Percentiles rank a stretch among this genome's conserved stretches.
Evolutionary conservation across 1,140 invertebrate genomes (phyloP).

Genomic region (Drosophila neocordata): DNA sequence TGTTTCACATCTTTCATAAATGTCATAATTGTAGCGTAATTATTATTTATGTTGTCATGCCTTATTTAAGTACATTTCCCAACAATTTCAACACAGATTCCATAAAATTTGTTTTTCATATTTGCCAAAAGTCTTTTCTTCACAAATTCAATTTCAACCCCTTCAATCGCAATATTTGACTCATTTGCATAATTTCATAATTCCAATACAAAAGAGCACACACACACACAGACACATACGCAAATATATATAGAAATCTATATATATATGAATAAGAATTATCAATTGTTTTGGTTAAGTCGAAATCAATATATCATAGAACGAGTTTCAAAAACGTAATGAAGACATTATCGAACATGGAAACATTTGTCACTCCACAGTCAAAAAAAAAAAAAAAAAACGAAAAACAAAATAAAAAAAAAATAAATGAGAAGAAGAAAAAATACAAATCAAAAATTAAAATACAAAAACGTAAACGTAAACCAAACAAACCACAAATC

Average conservation of each 20-base stretch:
- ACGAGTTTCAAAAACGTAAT: conserved; percentile 70
- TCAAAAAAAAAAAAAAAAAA: background rate
- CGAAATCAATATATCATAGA: conserved; percentile 45
- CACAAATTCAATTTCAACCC: conserved; percentile 44
- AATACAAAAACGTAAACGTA: background rate
- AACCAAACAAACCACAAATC: conserved; percentile 62
- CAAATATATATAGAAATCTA: background rate
- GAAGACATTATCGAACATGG: conserved; percentile 63
- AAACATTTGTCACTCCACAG: conserved; percentile 58
- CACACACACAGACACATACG: background rate
- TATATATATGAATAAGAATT: conserved; percentile 2
- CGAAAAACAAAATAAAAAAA: background rate
- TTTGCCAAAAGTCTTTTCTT: conserved; percentile 67
- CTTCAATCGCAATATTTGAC: conserved; percentile 49
- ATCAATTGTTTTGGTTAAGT: conserved; percentile 63
- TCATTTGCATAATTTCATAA: conserved; percentile 79
- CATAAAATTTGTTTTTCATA: conserved; percentile 41
- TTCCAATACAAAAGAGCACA: conserved; percentile 62
- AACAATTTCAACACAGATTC: background rate
- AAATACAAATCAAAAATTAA: conserved; percentile 42
- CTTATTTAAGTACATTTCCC: conserved; percentile 27
- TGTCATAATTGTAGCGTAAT: conserved; percentile 77
- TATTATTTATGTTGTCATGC: conserved; percentile 77
- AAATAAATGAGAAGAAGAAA: conserved; percentile 24
- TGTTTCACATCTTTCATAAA: conserved; percentile 7